Evolutionary conservation across 2,888 invertebrate species (phyloP), one percentile per base, ranked within the genome.

Genomic region (Zaprionus bogoriensis): DNA sequence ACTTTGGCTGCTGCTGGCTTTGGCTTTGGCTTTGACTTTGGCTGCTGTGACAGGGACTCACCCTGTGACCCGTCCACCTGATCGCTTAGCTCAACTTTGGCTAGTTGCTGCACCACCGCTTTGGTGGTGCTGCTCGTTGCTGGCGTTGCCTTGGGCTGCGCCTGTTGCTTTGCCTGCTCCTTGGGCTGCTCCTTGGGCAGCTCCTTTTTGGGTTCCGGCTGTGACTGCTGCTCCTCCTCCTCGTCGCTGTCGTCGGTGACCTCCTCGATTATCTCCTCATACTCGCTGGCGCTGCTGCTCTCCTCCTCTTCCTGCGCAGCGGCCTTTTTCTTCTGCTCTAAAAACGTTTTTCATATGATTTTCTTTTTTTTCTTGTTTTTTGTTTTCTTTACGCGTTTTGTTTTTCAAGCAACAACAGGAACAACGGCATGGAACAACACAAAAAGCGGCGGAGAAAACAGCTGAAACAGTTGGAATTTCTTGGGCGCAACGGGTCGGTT

Each of bases 31-130:
- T 32, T 47, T 19, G 62, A 22, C 46, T 50, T 41, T 27, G 55
- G 55, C 28, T 50, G 61, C 2, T 67, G 32, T 89, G 94, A 92
- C 89, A 94, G 93, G 86, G 94, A 95, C 95, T 95, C 95, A 95
- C 95, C 95, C 92, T 94, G 85, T 51, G 76, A 62, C 47, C 67
- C 80, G 57, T 77, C 80, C 59, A 64, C 79, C 62, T 65, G 70
- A 41, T 32, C 55, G 52, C 47, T 67, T 28, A 76, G 64, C 65
- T 85, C 75, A 36, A 72, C 81, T 64, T 82, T 64, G 54, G 78
- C 79, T 55, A 79, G 60, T 58, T 79, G 78, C 32, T 73, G 54
- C 48, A 76, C 74, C 12, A 74, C 74, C 12, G 71, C 51, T 20
- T 71, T 74, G 5, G 66, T 66, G 30, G 67, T 60, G 41, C 55